Percentiles rank a stretch among this genome's conserved stretches.
Evolutionary conservation across 2,888 invertebrate genomes (phyloP).

Genomic region (Homarus gammarus): DNA sequence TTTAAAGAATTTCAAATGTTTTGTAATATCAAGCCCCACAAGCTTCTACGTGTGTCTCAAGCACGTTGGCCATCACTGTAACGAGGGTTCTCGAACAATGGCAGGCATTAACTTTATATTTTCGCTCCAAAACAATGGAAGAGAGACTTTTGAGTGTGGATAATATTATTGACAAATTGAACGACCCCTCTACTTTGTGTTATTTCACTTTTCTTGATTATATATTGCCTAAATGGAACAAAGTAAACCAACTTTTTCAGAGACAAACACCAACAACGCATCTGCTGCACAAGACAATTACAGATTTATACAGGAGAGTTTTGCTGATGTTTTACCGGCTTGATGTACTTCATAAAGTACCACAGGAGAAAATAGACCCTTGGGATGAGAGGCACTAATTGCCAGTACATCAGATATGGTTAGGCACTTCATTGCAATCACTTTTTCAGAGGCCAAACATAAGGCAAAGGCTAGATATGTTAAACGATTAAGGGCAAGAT

Average conservation of each 20-base stretch:
- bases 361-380: not conserved
- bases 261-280: not conserved
- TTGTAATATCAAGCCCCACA: too few species aligned
- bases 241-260: conserved; percentile 9
- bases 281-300: not conserved
- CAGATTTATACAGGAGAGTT: not conserved
- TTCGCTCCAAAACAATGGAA: not conserved
- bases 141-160: not conserved
- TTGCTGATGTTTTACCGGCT: too few species aligned
- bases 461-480: not conserved
- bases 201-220: not conserved
- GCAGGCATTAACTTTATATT: not conserved
- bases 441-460: not conserved
- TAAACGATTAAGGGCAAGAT: too few species aligned
- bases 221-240: conserved; percentile 4
- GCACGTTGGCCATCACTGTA: not conserved
- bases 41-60: not conserved
- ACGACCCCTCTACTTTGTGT: not conserved
- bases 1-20: too few species aligned
- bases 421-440: not conserved
- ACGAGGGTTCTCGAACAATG: not conserved
- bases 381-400: not conserved
- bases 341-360: not conserved
- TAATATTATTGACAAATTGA: not conserved
- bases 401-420: not conserved